Percentiles rank a stretch among this genome's conserved stretches.
Conservation (phyloP, 1,140 invertebrate genomes). For the Pemphigus obesinymphae region DNA sequence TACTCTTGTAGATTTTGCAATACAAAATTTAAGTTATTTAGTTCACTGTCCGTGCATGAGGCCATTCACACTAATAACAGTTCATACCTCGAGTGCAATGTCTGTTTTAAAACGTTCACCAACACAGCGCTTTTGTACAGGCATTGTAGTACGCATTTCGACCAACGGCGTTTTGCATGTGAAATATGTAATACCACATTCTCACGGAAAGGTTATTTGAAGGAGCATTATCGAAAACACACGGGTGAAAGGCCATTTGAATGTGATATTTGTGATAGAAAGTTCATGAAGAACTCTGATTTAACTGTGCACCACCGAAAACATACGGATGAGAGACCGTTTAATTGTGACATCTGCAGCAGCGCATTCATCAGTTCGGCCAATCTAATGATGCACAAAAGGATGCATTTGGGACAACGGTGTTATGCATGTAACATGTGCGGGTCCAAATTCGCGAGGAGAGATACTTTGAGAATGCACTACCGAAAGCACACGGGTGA, state of each 20-base stretch:
- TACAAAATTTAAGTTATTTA: too few relatives aligned
- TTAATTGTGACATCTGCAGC: background rate
- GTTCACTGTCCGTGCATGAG: background rate
- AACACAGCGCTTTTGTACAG: background rate
- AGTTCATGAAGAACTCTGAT: background rate
- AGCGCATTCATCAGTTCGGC: background rate
- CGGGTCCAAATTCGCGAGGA: background rate
- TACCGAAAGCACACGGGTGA: slow-evolving; percentile 7
- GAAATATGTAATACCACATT: background rate
- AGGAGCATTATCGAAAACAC: background rate
- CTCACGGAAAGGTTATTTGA: background rate
- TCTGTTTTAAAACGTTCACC: background rate
- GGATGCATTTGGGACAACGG: background rate
- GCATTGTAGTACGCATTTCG: slow-evolving; percentile 8
- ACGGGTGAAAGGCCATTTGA: background rate
- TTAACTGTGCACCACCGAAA: background rate
- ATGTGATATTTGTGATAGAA: background rate
- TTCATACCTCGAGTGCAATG: background rate
- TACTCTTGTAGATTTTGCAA: too few relatives aligned
- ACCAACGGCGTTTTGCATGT: background rate
- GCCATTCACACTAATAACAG: background rate
- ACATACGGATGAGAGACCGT: background rate
- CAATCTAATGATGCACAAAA: background rate
- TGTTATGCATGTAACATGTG: slow-evolving; percentile 6
- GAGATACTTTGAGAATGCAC: background rate